Percentiles rank a stretch among this genome's conserved stretches.
These are phyloP conservation scores for Pavo muticus DNA, from an alignment of 2,113 vertebrate species.

Conservation along the genomic window DNA sequence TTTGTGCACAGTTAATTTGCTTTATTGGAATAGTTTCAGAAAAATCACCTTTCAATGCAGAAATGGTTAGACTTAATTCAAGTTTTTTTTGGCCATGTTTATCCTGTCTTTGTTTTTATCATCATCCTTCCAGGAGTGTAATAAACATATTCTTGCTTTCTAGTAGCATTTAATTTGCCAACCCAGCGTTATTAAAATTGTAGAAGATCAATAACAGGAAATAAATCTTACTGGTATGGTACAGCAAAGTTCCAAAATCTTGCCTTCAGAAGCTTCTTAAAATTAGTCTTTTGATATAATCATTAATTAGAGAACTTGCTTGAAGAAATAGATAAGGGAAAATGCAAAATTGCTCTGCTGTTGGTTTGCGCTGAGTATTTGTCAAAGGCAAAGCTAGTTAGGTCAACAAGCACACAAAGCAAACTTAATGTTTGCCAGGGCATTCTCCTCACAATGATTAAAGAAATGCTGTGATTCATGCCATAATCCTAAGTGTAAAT, in stretches of 20 bases:
- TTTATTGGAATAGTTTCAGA: slow-evolving; percentile 15
- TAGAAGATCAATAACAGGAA: slow-evolving; percentile 41
- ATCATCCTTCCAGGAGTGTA: slow-evolving; percentile 10
- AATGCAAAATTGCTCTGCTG: neutral
- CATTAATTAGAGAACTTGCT: slow-evolving; percentile 18
- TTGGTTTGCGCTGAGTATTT: neutral
- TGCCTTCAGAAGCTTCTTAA: slow-evolving; percentile 6
- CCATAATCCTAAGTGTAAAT: no score
- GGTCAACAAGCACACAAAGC: neutral
- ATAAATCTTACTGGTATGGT: slow-evolving; percentile 37
- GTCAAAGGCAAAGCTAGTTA: neutral
- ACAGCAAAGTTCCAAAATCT: slow-evolving; percentile 35
- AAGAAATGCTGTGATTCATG: neutral
- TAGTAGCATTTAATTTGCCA: slow-evolving; percentile 30
- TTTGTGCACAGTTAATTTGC: slow-evolving; percentile 18
- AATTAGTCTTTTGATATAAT: slow-evolving; percentile 54
- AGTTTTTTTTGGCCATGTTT: neutral
- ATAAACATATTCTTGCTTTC: neutral
- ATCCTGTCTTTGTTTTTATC: neutral
- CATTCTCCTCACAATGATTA: neutral
- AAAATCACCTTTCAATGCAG: neutral
- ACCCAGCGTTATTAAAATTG: slow-evolving; percentile 20
- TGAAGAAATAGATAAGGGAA: slow-evolving; percentile 7
- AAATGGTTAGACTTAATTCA: slow-evolving; percentile 19
- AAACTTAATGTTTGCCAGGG: neutral